phyloP scores from a whole-genome alignment of 2,113 vertebrate genomes.

The Odontophorus gujanensis region DNA sequence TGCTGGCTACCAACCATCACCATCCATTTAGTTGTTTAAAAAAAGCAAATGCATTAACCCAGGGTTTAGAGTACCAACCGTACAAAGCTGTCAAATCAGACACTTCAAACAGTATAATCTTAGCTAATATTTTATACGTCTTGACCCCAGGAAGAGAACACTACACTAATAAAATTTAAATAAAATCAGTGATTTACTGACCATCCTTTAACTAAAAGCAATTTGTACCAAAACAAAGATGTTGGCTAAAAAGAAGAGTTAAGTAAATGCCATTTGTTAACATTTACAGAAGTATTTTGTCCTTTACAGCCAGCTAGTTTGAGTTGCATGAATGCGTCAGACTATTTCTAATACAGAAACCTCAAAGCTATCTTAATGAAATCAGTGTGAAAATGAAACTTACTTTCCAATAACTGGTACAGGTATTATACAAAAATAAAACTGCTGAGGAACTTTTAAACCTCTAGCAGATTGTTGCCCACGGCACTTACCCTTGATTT shows the following conservation, averaged over 20 bases:
- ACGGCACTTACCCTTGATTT: slow-evolving; percentile 99
- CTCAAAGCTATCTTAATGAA: slow-evolving; percentile 85
- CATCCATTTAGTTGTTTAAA: slow-evolving; percentile 71
- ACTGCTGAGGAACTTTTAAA: slow-evolving; percentile 97
- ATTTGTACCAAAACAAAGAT: slow-evolving; percentile 78
- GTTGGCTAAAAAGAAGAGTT: slow-evolving; percentile 68
- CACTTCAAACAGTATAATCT: slow-evolving; percentile 70
- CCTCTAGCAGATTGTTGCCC: slow-evolving; percentile 95
- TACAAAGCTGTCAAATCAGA: slow-evolving; percentile 73
- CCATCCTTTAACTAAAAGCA: slow-evolving; percentile 59
- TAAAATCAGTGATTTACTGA: slow-evolving; percentile 60
- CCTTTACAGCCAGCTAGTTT: slow-evolving; percentile 76
- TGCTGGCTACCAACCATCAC: slow-evolving; percentile 70
- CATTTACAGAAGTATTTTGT: slow-evolving; percentile 68
- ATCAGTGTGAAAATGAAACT: slow-evolving; percentile 87
- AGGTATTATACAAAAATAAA: slow-evolving; percentile 91
- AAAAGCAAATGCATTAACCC: slow-evolving; percentile 69
- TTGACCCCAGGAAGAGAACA: slow-evolving; percentile 51
- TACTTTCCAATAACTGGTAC: slow-evolving; percentile 90
- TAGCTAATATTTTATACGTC: slow-evolving; percentile 61
- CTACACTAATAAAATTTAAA: slow-evolving; percentile 66
- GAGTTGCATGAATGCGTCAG: slow-evolving; percentile 75
- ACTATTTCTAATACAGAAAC: slow-evolving; percentile 84
- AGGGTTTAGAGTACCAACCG: slow-evolving; percentile 65
- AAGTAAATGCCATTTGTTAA: slow-evolving; percentile 75